Evolutionary conservation across 2,113 vertebrate species (phyloP).

Genomic region (Centropus bengalensis): DNA sequence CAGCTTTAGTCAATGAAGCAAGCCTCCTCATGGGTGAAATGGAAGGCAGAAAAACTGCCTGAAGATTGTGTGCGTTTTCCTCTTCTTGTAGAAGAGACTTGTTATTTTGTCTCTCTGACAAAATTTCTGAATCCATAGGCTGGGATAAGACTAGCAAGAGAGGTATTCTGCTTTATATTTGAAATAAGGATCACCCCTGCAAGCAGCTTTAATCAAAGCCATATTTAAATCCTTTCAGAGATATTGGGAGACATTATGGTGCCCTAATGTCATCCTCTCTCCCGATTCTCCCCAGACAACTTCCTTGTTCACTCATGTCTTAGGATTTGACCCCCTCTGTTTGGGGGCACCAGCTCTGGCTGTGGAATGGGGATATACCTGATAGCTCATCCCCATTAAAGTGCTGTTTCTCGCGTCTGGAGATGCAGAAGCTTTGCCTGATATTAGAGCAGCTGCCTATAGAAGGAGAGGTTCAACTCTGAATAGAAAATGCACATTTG

Average conservation of each 20-base stretch:
- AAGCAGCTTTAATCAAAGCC: neutral
- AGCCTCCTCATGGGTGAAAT: neutral
- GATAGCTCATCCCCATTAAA: neutral
- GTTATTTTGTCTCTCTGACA: neutral
- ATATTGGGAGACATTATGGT: neutral
- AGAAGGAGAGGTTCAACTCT: neutral
- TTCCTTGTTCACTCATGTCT: neutral
- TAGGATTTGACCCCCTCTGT: neutral
- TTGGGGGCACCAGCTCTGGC: neutral
- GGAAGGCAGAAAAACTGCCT: neutral
- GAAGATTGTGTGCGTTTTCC: neutral
- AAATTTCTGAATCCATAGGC: neutral
- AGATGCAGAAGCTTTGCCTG: neutral
- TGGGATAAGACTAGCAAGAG: neutral
- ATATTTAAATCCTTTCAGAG: neutral
- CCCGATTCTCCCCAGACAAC: fast-evolving
- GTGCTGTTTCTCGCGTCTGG: neutral
- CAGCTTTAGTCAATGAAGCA: neutral
- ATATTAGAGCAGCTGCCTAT: neutral
- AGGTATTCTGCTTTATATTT: neutral
- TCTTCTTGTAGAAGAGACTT: neutral
- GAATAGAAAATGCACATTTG: neutral
- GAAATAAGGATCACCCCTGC: neutral
- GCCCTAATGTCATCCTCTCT: neutral
- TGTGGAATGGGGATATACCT: neutral